Evolutionary conservation across 2,888 invertebrate genomes (phyloP).

Genomic region (Aplocera efformata): DNA sequence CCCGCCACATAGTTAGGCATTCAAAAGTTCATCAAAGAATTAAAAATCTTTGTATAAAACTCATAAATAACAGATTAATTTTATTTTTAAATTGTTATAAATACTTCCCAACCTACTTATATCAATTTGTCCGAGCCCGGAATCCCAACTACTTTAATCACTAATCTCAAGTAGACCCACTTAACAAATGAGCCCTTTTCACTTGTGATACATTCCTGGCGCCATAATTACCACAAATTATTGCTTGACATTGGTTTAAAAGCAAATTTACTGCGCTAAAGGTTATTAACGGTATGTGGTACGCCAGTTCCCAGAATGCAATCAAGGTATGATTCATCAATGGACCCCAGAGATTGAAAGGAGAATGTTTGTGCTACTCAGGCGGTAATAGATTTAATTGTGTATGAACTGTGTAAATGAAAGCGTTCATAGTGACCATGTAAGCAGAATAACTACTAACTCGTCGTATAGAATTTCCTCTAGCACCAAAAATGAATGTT

Average conservation of each 20-base stretch:
- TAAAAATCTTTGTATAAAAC: no score
- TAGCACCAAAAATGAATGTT: no score
- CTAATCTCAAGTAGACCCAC: slow-evolving; percentile 27
- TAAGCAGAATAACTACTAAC: no score
- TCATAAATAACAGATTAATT: no score
- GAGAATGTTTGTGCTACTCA: slow-evolving; percentile 15
- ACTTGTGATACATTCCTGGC: slow-evolving; percentile 40
- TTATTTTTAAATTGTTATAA: no score
- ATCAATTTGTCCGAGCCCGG: background rate
- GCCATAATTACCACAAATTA: slow-evolving; percentile 50
- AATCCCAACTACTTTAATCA: slow-evolving; percentile 10
- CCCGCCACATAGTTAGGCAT: no score
- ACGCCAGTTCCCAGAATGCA: slow-evolving; percentile 52
- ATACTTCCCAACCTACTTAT: no score
- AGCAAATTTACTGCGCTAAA: slow-evolving; percentile 48
- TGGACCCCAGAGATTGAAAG: slow-evolving; percentile 25
- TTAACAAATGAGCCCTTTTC: slow-evolving; percentile 43
- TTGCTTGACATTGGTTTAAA: slow-evolving; percentile 50
- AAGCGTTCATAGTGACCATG: no score
- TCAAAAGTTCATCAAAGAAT: no score
- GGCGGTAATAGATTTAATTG: no score
- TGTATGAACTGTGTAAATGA: no score
- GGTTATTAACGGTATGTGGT: slow-evolving; percentile 61
- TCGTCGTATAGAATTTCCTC: slow-evolving; percentile 6
- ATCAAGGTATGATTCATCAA: slow-evolving; percentile 53